Evolutionary conservation across 2,113 vertebrate genomes (phyloP).

Genomic region (Myiozetetes cayanensis): DNA sequence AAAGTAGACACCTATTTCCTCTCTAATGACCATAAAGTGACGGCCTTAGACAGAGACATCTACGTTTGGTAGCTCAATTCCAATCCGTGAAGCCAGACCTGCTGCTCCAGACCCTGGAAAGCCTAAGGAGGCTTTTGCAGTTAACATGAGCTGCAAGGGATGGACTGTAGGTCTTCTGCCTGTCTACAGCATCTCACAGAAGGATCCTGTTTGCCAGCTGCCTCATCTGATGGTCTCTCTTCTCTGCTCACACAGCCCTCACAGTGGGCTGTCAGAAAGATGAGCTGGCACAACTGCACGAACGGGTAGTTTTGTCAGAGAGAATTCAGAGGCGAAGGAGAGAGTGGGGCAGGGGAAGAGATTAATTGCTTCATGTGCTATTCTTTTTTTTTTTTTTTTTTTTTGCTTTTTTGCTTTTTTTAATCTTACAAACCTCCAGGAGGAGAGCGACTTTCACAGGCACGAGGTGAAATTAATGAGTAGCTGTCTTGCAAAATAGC

Average conservation of each 20-base stretch:
- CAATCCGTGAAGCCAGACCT: neutral
- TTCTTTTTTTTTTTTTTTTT: neutral
- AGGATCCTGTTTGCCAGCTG: neutral
- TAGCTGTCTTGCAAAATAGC: neutral
- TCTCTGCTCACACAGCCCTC: neutral
- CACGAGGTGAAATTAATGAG: neutral
- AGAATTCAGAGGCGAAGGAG: neutral
- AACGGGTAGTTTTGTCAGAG: neutral
- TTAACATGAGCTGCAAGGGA: rapidly evolving
- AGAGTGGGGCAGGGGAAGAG: neutral
- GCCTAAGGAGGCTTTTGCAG: neutral
- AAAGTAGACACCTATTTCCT: neutral
- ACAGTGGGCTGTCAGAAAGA: neutral
- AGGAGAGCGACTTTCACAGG: neutral
- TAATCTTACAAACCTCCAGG: neutral
- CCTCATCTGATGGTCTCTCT: neutral
- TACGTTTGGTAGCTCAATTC: neutral
- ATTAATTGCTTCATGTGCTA: neutral
- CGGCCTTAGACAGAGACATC: neutral
- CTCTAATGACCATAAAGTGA: neutral
- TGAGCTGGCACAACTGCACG: neutral
- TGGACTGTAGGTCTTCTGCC: neutral
- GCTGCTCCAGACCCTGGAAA: neutral
- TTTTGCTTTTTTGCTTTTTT: neutral
- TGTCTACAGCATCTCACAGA: neutral